phyloP scores from a whole-genome alignment of 2,113 vertebrate genomes.

The Ptilonorhynchus violaceus region DNA sequence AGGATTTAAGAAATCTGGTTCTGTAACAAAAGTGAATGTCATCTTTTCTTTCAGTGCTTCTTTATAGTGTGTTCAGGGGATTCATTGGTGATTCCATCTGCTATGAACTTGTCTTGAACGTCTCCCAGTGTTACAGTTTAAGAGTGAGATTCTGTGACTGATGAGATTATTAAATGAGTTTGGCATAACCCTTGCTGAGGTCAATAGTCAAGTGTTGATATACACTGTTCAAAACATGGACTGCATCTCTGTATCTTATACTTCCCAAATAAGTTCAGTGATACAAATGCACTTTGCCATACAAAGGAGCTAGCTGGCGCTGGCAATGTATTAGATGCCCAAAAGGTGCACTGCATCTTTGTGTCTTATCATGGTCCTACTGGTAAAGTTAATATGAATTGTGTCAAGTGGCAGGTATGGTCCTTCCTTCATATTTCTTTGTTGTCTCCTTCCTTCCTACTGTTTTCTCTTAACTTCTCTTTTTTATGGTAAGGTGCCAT shows the following conservation, averaged over 20 bases:
- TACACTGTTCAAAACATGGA: neutral
- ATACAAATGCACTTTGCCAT: neutral
- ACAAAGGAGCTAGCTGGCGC: neutral
- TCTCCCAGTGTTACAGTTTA: neutral
- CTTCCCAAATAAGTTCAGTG: neutral
- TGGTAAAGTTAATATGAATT: neutral
- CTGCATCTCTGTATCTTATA: neutral
- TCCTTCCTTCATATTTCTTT: neutral
- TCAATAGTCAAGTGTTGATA: fast-evolving
- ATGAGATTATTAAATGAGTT: neutral
- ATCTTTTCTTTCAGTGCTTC: neutral
- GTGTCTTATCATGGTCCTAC: neutral
- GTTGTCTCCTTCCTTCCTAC: neutral
- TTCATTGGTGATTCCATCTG: neutral
- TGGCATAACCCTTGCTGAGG: neutral
- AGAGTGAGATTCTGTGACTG: neutral
- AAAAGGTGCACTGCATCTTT: fast-evolving
- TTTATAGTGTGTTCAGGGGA: neutral
- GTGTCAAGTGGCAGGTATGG: neutral
- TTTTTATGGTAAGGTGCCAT: neutral
- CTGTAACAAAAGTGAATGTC: neutral
- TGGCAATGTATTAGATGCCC: neutral
- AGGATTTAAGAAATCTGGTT: neutral
- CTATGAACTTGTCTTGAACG: neutral
- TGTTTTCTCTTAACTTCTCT: neutral